Conservation (phyloP, 2,888 invertebrate species). For the Chirona hameri region DNA sequence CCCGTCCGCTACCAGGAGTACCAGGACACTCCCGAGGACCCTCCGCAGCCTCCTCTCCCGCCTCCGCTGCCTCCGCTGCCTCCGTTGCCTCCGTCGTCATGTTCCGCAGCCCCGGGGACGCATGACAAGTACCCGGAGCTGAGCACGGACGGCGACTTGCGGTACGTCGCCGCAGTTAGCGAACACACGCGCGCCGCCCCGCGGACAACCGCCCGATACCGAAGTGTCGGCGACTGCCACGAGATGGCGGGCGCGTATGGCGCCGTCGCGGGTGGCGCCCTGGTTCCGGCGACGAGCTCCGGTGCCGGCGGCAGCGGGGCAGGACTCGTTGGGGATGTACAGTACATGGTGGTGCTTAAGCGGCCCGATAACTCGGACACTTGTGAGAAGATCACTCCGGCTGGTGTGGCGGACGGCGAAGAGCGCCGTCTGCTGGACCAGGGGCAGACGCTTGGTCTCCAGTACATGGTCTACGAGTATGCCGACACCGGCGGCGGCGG, state of each 20-base stretch:
- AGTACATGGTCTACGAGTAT: conserved; percentile 5
- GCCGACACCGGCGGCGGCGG: not conserved
- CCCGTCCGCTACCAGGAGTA: not conserved
- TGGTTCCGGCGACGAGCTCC: not conserved
- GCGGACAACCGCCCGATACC: not conserved
- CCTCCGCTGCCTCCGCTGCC: not conserved
- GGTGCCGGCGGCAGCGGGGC: too few species aligned
- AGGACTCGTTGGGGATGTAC: not conserved
- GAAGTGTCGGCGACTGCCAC: not conserved
- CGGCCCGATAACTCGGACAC: not conserved
- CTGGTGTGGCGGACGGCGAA: not conserved
- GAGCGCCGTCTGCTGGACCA: not conserved
- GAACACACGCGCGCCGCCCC: not conserved
- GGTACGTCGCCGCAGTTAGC: not conserved
- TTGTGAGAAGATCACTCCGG: not conserved
- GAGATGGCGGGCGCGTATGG: conserved; percentile 5
- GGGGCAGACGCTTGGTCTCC: not conserved
- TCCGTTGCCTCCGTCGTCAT: not conserved
- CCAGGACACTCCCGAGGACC: not conserved
- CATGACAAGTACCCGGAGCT: conserved; percentile 1
- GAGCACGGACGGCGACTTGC: not conserved
- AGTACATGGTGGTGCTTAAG: conserved; percentile 4
- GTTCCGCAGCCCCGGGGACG: too few species aligned
- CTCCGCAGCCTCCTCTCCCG: too few species aligned
- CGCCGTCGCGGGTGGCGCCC: not conserved